Evolutionary conservation across 2,113 vertebrate genomes (phyloP), one percentile per base, ranked within the genome.

Genomic region (Tenrec ecaudatus): DNA sequence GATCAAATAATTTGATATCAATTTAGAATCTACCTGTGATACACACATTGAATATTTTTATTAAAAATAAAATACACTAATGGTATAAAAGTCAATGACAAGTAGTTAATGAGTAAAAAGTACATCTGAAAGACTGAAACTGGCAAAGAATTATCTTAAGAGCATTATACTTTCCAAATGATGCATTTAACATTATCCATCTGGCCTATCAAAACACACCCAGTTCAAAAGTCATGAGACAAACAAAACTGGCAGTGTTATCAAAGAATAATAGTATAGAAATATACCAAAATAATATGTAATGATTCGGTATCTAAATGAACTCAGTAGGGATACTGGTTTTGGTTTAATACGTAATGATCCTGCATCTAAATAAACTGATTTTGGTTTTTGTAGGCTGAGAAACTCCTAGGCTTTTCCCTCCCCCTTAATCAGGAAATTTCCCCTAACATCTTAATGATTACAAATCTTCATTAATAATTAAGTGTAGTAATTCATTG

Each of bases 21-120:
- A 60, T 95, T 95, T 75, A 94, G 38, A 94, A 94, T 95, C 79
- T 73, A 89, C 16, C 58, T 89, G 66, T 29, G 90, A 84, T 1
- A 95, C 3, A 92, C 22, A 88, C 20, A 93, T 1, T 96, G 15
- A 91, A 86, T 71, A 88, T 10, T 66, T 89, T 40, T 89, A 87
- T 78, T 64, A 64, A 92, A 95, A 85, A 58, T 29, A 93, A 92
- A 20, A 62, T 17, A 12, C 58, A 33, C 85, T 14, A 57, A 93
- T 68, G 40, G 58, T 85, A 89, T 60, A 91, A 64, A 47, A 73
- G 71, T 73, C 94, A 20, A 83, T 86, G 22, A 16, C 40, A 94
- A 89, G 64, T 82, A 95, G 82, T 33, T 92, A 87, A 92, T 60
- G 43, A 88, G 78, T 78, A 86, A 93, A 73, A 90, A 73, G 71